phyloP scores from a whole-genome alignment of 2,113 vertebrate genomes.

The Corapipo altera region DNA sequence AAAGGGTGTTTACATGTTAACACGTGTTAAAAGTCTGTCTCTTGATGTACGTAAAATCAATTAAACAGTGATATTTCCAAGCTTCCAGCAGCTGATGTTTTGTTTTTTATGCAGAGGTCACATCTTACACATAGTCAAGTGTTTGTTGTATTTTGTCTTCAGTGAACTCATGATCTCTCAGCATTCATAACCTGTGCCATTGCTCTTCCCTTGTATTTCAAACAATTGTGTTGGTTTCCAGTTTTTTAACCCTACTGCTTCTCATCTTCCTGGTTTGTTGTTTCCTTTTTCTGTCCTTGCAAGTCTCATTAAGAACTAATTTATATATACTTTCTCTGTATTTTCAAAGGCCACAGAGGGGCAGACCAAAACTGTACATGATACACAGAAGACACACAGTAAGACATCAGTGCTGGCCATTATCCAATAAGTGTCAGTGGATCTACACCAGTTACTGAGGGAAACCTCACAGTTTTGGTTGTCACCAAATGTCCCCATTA shows the following conservation, averaged over 20 bases:
- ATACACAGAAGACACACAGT: too few relatives aligned
- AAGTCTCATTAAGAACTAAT: not conserved
- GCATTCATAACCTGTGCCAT: not conserved
- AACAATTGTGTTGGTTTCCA: not conserved
- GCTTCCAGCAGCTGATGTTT: not conserved
- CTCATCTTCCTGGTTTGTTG: not conserved
- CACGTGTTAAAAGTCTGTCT: not conserved
- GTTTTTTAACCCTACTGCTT: not conserved
- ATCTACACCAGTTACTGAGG: not conserved
- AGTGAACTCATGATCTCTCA: not conserved
- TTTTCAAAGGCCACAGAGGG: not conserved
- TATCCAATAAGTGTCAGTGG: fast-evolving
- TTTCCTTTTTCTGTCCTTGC: not conserved
- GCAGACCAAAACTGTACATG: not conserved
- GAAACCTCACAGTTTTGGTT: fast-evolving
- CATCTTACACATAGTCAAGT: fast-evolving
- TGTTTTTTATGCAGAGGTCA: not conserved
- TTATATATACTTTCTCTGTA: not conserved
- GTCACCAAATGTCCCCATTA: not conserved
- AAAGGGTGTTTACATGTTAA: not conserved
- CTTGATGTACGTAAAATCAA: not conserved
- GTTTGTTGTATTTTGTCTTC: not conserved
- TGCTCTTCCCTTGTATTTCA: not conserved
- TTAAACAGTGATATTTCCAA: not conserved
- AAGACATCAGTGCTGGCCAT: fast-evolving